Conservation (phyloP, 2,888 invertebrate genomes). For the Sthenelais limicola region DNA sequence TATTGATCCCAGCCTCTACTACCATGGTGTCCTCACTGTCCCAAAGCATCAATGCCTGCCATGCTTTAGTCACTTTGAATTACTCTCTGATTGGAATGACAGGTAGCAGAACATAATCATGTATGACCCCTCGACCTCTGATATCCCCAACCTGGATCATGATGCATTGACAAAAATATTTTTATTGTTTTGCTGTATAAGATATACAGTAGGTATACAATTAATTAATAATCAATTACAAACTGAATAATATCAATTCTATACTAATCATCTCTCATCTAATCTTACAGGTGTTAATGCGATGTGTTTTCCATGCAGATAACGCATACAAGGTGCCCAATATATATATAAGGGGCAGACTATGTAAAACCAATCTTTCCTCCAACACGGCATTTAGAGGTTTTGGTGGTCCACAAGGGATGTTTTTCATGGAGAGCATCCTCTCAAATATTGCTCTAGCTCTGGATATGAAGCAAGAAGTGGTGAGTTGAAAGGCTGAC, state of each 20-base stretch:
- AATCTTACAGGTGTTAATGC: constrained; percentile 81
- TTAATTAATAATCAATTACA: too few species aligned
- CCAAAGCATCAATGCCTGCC: too few species aligned
- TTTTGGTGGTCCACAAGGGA: constrained; percentile 62
- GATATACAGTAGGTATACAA: neutral
- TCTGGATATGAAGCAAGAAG: constrained; percentile 40
- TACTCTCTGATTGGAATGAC: too few species aligned
- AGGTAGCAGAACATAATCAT: too few species aligned
- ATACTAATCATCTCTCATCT: neutral
- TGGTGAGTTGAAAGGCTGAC: constrained; percentile 39
- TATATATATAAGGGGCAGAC: constrained; percentile 78
- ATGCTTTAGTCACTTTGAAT: too few species aligned
- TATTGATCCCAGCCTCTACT: too few species aligned
- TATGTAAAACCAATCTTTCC: constrained; percentile 89
- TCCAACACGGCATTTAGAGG: constrained; percentile 92
- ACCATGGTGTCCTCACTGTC: too few species aligned
- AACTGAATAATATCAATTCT: too few species aligned
- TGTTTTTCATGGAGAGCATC: constrained; percentile 58
- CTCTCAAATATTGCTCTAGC: constrained; percentile 74
- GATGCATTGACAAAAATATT: neutral
- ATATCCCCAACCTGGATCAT: too few species aligned
- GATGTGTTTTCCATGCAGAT: constrained; percentile 83
- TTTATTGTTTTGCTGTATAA: neutral
- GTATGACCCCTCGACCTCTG: too few species aligned
- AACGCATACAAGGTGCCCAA: constrained; percentile 83